Evolutionary conservation across 2,888 invertebrate species (phyloP).

Genomic region (Creontiades dilutus): DNA sequence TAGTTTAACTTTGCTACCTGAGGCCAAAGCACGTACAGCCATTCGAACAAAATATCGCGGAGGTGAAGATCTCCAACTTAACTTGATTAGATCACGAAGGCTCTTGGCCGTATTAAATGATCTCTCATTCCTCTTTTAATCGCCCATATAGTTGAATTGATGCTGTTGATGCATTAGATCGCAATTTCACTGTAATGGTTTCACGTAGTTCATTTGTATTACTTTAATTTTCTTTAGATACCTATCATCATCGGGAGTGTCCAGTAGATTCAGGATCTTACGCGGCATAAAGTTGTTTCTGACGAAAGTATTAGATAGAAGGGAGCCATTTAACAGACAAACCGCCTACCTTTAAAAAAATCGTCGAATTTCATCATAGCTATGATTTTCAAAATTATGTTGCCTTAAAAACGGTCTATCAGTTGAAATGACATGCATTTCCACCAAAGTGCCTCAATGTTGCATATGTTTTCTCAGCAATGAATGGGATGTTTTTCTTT

Average conservation of each 20-base stretch:
- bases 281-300: too few species aligned
- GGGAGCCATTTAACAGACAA: too few species aligned
- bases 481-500: too few species aligned
- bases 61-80: constrained; percentile 20
- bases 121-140: background rate
- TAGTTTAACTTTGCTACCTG: background rate
- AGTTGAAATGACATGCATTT: too few species aligned
- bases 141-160: background rate
- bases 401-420: too few species aligned
- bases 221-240: background rate
- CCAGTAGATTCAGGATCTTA: background rate
- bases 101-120: background rate
- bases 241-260: background rate
- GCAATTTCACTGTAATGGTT: background rate
- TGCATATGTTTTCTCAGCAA: too few species aligned
- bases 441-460: too few species aligned
- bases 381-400: too few species aligned
- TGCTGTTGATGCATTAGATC: background rate
- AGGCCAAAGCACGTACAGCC: constrained; percentile 2
- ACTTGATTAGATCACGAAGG: constrained; percentile 32
- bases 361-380: too few species aligned
- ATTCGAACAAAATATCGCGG: background rate
- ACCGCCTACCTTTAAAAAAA: too few species aligned
- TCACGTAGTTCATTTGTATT: background rate
- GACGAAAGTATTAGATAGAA: too few species aligned